Percentiles rank a stretch among this genome's conserved stretches.
phyloP scores from a whole-genome alignment of 2,888 invertebrate genomes.

The Troides aeacus region DNA sequence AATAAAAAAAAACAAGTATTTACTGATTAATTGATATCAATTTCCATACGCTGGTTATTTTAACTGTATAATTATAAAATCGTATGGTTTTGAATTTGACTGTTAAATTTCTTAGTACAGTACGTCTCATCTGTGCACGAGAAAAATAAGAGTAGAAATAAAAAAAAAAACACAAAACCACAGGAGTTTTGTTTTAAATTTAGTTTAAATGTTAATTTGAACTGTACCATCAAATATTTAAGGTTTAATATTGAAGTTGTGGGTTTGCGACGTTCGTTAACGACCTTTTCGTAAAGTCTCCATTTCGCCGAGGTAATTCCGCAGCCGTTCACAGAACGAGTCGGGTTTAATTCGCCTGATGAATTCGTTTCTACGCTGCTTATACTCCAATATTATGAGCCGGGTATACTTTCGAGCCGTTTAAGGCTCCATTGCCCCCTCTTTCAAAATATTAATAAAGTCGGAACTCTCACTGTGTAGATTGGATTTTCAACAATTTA shows the following conservation, averaged over 20 bases:
- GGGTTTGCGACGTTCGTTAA: slow-evolving; percentile 4
- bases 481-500: too few species aligned
- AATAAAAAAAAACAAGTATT: too few species aligned
- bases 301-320: slow-evolving; percentile 23
- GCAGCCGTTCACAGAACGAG: slow-evolving; percentile 19
- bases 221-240: background rate
- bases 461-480: too few species aligned
- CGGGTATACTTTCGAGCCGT: background rate
- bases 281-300: slow-evolving; percentile 10
- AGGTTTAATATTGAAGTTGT: background rate
- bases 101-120: background rate
- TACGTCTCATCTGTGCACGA: background rate
- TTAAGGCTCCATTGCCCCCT: background rate
- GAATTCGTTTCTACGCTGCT: slow-evolving; percentile 20
- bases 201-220: background rate
- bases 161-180: slow-evolving; percentile 11
- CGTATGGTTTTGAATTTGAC: background rate
- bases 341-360: slow-evolving; percentile 20
- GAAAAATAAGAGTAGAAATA: background rate
- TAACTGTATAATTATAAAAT: too few species aligned
- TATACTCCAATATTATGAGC: slow-evolving; percentile 15
- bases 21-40: too few species aligned
- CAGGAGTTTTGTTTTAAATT: background rate
- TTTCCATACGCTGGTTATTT: too few species aligned
- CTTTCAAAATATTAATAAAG: background rate